Evolutionary conservation across 2,797 vertebrate genomes (phyloP).

Genomic region (Betta splendens): DNA sequence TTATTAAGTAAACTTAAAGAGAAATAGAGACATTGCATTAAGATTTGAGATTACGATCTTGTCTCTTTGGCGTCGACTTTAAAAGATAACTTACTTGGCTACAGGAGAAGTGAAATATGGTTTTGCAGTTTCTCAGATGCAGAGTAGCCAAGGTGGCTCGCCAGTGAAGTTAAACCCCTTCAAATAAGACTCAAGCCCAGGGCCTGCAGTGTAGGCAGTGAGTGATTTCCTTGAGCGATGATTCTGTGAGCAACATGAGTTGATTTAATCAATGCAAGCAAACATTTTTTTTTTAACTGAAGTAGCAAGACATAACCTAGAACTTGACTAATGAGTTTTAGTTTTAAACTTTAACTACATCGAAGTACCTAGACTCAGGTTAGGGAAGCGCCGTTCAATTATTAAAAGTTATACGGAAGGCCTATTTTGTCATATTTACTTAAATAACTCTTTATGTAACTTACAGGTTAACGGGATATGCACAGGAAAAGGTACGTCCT

Average conservation of each 20-base stretch:
- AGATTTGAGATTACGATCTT: constrained; percentile 11
- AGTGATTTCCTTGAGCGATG: constrained; percentile 69
- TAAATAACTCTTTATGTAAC: constrained; percentile 16
- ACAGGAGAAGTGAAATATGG: constrained; percentile 76
- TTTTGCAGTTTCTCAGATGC: constrained; percentile 65
- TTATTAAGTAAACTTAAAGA: constrained; percentile 71
- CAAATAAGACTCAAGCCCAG: constrained; percentile 81
- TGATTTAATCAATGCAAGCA: neutral
- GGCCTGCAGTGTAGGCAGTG: constrained; percentile 76
- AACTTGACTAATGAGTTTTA: no score
- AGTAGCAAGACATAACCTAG: no score
- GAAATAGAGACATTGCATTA: constrained; percentile 14
- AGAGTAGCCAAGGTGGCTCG: constrained; percentile 76
- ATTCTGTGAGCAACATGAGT: constrained; percentile 66
- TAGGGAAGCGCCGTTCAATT: no score
- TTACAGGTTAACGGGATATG: constrained; percentile 29
- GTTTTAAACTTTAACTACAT: no score
- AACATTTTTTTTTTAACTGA: no score
- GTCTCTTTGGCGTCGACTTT: neutral
- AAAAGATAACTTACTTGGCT: constrained; percentile 74
- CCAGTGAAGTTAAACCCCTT: constrained; percentile 83
- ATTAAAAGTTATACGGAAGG: no score
- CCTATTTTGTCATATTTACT: neutral
- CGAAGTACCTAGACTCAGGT: no score
- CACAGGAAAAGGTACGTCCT: constrained; percentile 18